phyloP scores from a whole-genome alignment of 2,888 invertebrate species.

The Galeruca laticollis region DNA sequence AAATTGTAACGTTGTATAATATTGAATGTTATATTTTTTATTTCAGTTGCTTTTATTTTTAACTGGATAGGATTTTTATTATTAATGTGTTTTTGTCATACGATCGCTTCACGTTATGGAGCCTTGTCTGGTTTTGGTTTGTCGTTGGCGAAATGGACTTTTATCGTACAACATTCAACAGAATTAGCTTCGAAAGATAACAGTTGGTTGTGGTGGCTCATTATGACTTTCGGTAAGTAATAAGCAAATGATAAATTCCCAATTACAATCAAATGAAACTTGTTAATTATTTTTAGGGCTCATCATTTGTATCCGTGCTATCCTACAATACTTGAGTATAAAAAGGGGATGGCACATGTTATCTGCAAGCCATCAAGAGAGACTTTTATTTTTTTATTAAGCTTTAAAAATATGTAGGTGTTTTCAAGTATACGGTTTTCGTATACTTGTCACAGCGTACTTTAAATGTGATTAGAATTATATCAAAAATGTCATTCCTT shows the following conservation, averaged over 20 bases:
- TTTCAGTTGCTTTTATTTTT: conserved; percentile 91
- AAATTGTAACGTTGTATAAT: too few relatives aligned
- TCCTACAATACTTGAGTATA: conserved; percentile 89
- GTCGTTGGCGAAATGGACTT: conserved; percentile 94
- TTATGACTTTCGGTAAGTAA: conserved; percentile 86
- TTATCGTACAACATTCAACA: conserved; percentile 92
- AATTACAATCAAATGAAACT: background rate
- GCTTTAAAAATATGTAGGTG: conserved; percentile 34
- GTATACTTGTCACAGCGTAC: conserved; percentile 37
- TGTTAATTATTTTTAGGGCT: conserved; percentile 72
- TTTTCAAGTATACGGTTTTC: conserved; percentile 37
- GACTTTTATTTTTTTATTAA: conserved; percentile 88
- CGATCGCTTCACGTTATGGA: conserved; percentile 92
- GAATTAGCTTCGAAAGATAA: conserved; percentile 89
- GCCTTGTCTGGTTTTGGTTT: conserved; percentile 93
- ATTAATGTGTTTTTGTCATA: conserved; percentile 94
- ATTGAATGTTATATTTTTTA: conserved; percentile 11
- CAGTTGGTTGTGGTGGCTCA: conserved; percentile 93
- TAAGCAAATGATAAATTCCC: background rate
- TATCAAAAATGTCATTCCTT: background rate
- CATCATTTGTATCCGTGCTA: conserved; percentile 87
- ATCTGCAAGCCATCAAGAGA: conserved; percentile 87
- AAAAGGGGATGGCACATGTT: conserved; percentile 90
- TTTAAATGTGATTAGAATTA: conserved; percentile 43
- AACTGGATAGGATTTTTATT: conserved; percentile 96